A percentile compares a stretch with the other conserved stretches of the same genome.
phyloP scores from a whole-genome alignment of 2,113 vertebrate genomes.

The Catharus fuscescens region DNA sequence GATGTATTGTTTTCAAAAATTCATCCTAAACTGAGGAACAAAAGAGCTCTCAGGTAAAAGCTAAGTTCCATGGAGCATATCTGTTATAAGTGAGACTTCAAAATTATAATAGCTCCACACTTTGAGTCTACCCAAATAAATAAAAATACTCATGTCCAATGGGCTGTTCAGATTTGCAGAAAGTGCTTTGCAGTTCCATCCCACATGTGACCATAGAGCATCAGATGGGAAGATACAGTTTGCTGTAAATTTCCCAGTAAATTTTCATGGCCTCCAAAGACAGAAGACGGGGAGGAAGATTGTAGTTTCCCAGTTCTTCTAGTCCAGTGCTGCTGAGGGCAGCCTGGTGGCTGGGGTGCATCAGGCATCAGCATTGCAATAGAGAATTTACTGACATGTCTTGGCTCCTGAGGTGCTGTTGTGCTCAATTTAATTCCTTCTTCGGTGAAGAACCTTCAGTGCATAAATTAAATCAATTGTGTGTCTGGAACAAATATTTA shows the following conservation, averaged over 20 bases:
- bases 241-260: not conserved
- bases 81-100: not conserved
- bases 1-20: not conserved
- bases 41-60: not conserved
- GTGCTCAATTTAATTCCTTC: not conserved
- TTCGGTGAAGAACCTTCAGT: not conserved
- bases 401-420: not conserved
- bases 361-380: not conserved
- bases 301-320: not conserved
- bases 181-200: not conserved
- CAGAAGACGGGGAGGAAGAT: not conserved
- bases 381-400: not conserved
- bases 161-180: not conserved
- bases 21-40: not conserved
- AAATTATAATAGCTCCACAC: not conserved
- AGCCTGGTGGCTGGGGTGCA: not conserved
- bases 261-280: not conserved
- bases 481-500: not conserved
- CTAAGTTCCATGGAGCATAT: not conserved
- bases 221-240: not conserved
- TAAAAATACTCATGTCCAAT: not conserved
- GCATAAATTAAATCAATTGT: not conserved
- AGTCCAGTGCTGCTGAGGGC: not conserved
- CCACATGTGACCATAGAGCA: rapidly evolving
- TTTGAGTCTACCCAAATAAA: not conserved